These are phyloP conservation scores for Micropterix aruncella DNA, from an alignment of 2,888 invertebrate genomes.

Conservation along the genomic window DNA sequence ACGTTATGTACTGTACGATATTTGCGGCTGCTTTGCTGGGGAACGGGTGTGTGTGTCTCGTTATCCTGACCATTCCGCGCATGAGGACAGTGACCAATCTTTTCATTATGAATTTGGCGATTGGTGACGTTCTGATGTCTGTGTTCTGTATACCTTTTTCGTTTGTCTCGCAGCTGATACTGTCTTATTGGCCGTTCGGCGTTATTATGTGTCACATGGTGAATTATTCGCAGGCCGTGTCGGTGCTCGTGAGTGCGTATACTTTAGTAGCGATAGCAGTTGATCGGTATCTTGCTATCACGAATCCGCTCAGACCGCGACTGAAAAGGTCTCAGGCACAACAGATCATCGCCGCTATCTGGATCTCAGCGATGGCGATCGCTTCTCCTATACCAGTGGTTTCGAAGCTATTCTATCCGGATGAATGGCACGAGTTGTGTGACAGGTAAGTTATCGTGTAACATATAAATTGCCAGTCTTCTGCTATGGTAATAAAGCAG, in stretches of 20 bases:
- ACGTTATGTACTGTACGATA: conserved; percentile 43
- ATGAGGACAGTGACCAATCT: conserved; percentile 73
- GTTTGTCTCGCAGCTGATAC: conserved; percentile 52
- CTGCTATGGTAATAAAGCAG: too few relatives aligned
- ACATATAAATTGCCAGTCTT: too few relatives aligned
- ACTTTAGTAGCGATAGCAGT: conserved; percentile 69
- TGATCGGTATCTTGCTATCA: conserved; percentile 66
- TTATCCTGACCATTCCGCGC: conserved; percentile 52
- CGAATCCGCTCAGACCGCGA: conserved; percentile 61
- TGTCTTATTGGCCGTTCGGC: conserved; percentile 70
- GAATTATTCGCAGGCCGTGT: conserved; percentile 52
- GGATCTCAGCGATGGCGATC: conserved; percentile 53
- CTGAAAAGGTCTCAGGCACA: conserved; percentile 44
- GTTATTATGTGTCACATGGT: conserved; percentile 55
- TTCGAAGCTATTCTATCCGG: conserved; percentile 38
- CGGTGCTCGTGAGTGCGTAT: conserved; percentile 60
- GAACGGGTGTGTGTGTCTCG: conserved; percentile 57
- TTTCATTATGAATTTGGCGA: conserved; percentile 63
- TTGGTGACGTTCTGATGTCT: conserved; percentile 69
- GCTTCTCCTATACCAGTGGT: conserved; percentile 57
- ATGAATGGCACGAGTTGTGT: conserved; percentile 32
- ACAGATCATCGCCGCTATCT: conserved; percentile 42
- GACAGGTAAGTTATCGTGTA: conserved; percentile 35
- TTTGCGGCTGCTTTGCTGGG: conserved; percentile 46
- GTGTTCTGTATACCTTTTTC: conserved; percentile 69